phyloP scores from a whole-genome alignment of 2,888 invertebrate species.

The Acanthoscelides obtectus region DNA sequence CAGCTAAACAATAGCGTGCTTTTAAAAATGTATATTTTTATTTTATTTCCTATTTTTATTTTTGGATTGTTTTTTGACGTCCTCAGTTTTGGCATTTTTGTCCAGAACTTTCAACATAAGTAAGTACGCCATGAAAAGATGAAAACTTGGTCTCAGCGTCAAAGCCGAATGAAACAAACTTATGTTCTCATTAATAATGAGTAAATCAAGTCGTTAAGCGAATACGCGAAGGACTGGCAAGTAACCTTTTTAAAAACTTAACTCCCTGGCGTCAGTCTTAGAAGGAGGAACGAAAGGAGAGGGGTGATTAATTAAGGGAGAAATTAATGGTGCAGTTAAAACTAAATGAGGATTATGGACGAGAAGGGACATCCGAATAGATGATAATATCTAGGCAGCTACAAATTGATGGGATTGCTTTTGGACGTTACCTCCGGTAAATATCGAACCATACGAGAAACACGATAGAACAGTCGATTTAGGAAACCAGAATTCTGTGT shows the following conservation, averaged over 20 bases:
- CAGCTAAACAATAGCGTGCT: no score
- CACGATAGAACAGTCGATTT: background rate
- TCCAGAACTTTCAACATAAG: no score
- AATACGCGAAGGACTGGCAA: background rate
- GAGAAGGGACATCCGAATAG: slow-evolving; percentile 9
- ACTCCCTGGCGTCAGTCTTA: background rate
- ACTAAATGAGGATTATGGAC: slow-evolving; percentile 13
- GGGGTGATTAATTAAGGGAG: slow-evolving; percentile 1
- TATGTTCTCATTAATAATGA: background rate
- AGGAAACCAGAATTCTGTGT: slow-evolving; percentile 21
- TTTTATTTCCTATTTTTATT: no score
- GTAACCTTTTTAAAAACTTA: background rate
- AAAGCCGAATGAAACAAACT: background rate
- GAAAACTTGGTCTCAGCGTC: no score
- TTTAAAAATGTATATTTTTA: no score
- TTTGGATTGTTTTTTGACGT: no score
- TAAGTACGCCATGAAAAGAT: no score
- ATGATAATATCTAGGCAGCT: slow-evolving; percentile 25
- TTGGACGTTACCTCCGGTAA: slow-evolving; percentile 24
- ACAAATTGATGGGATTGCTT: slow-evolving; percentile 34
- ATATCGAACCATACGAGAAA: slow-evolving; percentile 31
- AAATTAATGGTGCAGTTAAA: slow-evolving; percentile 9
- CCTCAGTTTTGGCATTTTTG: no score
- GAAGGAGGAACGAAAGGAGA: background rate
- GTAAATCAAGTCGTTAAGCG: background rate